These are phyloP conservation scores for Hipposideros armiger DNA, from an alignment of 2,113 vertebrate genomes.

Conservation along the genomic window DNA sequence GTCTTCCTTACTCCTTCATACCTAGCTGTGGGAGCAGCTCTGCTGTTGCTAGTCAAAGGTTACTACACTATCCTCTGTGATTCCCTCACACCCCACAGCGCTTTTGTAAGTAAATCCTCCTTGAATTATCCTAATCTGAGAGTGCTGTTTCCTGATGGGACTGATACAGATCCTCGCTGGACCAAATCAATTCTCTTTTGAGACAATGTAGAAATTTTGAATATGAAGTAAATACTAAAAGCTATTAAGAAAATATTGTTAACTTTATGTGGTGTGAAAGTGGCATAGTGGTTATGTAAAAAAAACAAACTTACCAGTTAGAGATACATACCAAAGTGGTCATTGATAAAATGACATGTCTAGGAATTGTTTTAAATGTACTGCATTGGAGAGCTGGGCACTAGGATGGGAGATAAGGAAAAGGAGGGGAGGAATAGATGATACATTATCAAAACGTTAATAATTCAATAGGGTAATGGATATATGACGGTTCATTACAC, in stretches of 20 bases:
- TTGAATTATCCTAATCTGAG: neutral
- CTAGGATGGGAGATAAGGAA: neutral
- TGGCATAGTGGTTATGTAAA: neutral
- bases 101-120: neutral
- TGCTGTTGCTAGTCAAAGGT: neutral
- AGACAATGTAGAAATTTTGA: slow-evolving; percentile 5
- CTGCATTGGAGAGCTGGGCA: neutral
- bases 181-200: neutral
- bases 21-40: neutral
- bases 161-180: neutral
- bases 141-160: neutral
- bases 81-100: neutral
- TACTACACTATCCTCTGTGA: neutral
- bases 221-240: slow-evolving; percentile 6
- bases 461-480: neutral
- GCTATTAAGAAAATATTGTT: slow-evolving; percentile 35
- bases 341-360: neutral
- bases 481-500: neutral
- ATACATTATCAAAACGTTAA: slow-evolving; percentile 45
- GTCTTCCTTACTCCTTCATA: neutral
- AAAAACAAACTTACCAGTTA: neutral
- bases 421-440: neutral
- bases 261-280: slow-evolving; percentile 11
- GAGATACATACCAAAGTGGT: neutral
- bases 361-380: slow-evolving; percentile 28